phyloP scores from a whole-genome alignment of 1,140 invertebrate species.

The Aphelenchoides fujianensis region DNA sequence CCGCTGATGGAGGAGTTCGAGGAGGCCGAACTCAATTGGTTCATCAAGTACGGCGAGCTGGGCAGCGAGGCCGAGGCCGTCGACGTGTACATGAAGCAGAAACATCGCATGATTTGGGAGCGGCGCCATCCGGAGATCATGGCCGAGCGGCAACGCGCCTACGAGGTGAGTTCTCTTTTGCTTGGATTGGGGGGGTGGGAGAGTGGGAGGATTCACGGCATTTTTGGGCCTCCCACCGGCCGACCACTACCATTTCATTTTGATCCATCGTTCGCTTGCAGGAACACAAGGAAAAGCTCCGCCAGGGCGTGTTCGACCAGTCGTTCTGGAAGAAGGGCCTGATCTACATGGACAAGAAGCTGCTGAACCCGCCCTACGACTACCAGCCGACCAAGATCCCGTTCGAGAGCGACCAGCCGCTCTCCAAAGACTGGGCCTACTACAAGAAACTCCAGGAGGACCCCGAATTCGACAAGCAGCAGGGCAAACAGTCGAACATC shows the following conservation, averaged over 20 bases:
- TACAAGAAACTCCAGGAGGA: constrained; percentile 58
- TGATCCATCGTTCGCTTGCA: constrained; percentile 22
- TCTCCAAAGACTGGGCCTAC: constrained; percentile 61
- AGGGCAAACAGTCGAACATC: constrained; percentile 48
- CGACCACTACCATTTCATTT: too few relatives aligned
- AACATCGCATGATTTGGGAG: constrained; percentile 95
- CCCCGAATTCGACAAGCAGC: constrained; percentile 57
- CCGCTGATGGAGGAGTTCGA: constrained; percentile 73
- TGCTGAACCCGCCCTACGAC: constrained; percentile 53
- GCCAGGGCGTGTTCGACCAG: constrained; percentile 55
- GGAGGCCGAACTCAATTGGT: constrained; percentile 78
- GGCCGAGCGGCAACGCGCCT: constrained; percentile 30
- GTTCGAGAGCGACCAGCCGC: constrained; percentile 54
- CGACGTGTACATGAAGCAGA: constrained; percentile 90
- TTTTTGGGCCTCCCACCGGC: too few relatives aligned
- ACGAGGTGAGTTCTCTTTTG: neutral
- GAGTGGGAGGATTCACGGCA: too few relatives aligned
- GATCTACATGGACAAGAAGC: constrained; percentile 58
- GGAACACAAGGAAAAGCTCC: constrained; percentile 46
- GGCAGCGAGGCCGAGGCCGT: constrained; percentile 73
- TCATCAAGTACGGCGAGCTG: constrained; percentile 91
- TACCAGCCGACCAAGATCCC: constrained; percentile 42
- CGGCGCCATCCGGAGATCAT: constrained; percentile 72
- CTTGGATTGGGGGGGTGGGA: too few relatives aligned
- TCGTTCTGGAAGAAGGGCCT: constrained; percentile 61